A percentile compares a stretch with the other conserved stretches of the same genome.
Conservation (phyloP, 2,888 invertebrate species). For the Cataglyphis albicans region DNA sequence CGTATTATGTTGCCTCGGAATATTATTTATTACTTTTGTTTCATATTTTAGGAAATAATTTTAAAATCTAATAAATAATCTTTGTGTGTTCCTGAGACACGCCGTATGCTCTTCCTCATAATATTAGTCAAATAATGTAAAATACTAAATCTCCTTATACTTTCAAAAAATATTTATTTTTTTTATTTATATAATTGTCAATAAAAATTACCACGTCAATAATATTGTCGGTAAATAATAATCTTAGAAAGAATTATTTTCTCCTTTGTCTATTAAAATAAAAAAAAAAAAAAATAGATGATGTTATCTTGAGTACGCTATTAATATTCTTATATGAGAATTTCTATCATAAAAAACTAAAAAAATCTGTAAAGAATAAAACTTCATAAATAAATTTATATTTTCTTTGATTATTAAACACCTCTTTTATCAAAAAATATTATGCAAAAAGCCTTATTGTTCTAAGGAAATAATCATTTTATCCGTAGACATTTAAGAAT, state of each 20-base stretch:
- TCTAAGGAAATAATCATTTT: background rate
- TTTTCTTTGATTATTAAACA: background rate
- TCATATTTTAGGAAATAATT: background rate
- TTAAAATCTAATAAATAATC: background rate
- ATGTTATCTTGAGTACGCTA: too few relatives aligned
- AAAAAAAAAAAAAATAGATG: too few relatives aligned
- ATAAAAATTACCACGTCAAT: background rate
- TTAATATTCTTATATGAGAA: too few relatives aligned
- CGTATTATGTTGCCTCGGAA: background rate
- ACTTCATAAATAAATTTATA: too few relatives aligned
- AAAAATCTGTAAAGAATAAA: too few relatives aligned
- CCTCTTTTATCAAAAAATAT: too few relatives aligned
- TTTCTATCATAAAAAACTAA: too few relatives aligned
- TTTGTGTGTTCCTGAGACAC: background rate
- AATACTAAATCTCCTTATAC: background rate
- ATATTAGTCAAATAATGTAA: background rate
- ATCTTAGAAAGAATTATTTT: background rate
- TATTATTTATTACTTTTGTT: background rate
- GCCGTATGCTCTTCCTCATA: background rate
- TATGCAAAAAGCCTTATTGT: background rate
- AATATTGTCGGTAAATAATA: background rate
- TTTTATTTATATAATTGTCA: background rate
- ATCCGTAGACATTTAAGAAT: background rate
- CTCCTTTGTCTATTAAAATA: background rate
- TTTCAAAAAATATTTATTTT: slow-evolving; percentile 15